Evolutionary conservation across 2,888 invertebrate species (phyloP), one percentile per base, ranked within the genome.

Genomic region (Meteorus cinctellus): DNA sequence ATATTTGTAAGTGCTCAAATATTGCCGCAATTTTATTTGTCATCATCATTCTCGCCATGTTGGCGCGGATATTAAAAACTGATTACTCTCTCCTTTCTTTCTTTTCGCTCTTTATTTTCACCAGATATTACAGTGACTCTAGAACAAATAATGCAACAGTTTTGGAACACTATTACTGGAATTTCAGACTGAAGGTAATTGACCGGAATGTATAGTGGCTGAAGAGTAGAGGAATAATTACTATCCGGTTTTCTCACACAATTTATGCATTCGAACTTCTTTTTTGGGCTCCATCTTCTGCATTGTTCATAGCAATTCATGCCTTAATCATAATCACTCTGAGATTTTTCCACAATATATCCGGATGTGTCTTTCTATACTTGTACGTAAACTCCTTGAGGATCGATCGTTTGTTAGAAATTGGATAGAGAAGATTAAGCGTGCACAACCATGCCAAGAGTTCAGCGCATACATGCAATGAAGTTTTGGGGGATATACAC

Each of bases 351-450:
- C 29, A 16, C 41, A 0, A 41, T 68, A 70, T 63, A 75, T 70
- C n/a, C 41, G 59, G 62, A 48, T 36, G 71, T 55, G 55, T 66
- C 72, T 75, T 70, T 51, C 63, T 62, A 63, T 65, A 55, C 27
- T 41, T 59, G 59, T 24, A 51, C 71, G 59, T 59, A 60, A 75
- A 75, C 71, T 71, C 59, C 59, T 70, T 51, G 41, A 65, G 75
- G 65, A 75, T 75, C 75, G 75, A 75, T 75, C 65, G 71, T 66
- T 59, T 59, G 75, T 75, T 66, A 66, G 55, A 75, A 71, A 75
- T 75, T 66, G 75, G 66, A 70, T 75, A 16, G 75, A 70, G 70
- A 70, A 36, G 70, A 71, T 71, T 75, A n/a, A 60, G 55, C 74
- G 63, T 63, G 74, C 60, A 29, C 36, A 62, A 63, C 69, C 68